These are phyloP conservation scores for Trinorchestia longiramus DNA, from an alignment of 1,140 invertebrate species.

Conservation along the genomic window DNA sequence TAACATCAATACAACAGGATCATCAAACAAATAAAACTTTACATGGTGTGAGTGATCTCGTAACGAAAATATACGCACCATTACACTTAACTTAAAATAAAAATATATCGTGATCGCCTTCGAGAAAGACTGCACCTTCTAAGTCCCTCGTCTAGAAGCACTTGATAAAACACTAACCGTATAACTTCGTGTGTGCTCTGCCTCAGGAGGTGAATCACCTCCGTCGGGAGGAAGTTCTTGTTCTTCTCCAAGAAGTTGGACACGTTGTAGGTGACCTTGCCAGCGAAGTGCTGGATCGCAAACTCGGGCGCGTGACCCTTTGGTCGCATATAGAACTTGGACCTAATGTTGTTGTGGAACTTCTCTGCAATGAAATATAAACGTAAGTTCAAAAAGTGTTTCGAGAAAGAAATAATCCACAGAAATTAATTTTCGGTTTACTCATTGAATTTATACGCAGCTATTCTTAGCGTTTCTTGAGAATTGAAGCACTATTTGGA, in stretches of 20 bases:
- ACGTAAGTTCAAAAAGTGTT: no score
- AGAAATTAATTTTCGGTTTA: no score
- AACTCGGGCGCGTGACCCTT: constrained; percentile 83
- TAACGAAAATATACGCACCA: no score
- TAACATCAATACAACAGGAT: no score
- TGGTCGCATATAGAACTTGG: constrained; percentile 81
- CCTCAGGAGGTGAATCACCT: constrained; percentile 83
- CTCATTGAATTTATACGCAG: no score
- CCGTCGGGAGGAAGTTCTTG: constrained; percentile 83
- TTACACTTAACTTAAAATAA: no score
- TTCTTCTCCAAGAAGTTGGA: constrained; percentile 87
- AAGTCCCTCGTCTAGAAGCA: not conserved
- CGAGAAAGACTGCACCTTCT: not conserved
- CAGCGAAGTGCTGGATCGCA: constrained; percentile 82
- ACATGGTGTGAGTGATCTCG: no score
- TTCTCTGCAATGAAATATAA: constrained; percentile 77
- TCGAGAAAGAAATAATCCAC: no score
- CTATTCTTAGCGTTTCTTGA: no score
- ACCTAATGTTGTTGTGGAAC: constrained; percentile 84
- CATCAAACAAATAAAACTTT: no score
- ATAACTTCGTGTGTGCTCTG: constrained; percentile 81
- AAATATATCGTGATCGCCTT: not conserved
- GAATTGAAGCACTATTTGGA: no score
- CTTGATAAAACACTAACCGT: constrained; percentile 56
- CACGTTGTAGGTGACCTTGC: constrained; percentile 83